These are phyloP conservation scores for Latrodectus geometricus DNA, from an alignment of 1,140 invertebrate genomes.

Conservation along the genomic window DNA sequence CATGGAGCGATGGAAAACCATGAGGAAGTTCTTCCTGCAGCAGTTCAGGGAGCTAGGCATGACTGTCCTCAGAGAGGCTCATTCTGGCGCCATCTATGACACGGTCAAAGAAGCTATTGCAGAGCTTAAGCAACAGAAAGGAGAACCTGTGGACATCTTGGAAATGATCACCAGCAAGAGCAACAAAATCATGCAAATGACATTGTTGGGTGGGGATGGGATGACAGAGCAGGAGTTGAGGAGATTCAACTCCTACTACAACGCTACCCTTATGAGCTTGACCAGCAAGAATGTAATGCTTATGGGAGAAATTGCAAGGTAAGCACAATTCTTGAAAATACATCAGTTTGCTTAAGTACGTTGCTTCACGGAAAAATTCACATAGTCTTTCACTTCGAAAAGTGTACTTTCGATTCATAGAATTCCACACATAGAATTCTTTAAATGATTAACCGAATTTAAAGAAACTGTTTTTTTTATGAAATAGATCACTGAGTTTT, in stretches of 20 bases:
- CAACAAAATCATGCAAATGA: neutral
- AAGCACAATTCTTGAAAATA: no score
- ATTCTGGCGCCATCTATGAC: neutral
- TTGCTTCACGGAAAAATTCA: no score
- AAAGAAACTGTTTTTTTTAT: no score
- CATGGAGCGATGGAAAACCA: neutral
- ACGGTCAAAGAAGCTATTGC: neutral
- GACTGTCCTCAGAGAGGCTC: neutral
- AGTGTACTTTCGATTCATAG: no score
- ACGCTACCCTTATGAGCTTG: neutral
- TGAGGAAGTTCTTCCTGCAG: neutral
- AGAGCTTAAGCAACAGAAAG: neutral
- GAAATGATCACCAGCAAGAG: neutral
- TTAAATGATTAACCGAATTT: no score
- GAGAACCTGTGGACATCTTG: neutral
- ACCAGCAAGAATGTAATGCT: no score
- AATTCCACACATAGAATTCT: no score
- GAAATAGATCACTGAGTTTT: no score
- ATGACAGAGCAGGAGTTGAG: neutral
- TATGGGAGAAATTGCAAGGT: no score
- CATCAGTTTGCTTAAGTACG: no score
- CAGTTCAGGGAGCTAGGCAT: neutral
- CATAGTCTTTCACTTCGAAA: no score
- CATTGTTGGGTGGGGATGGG: neutral
- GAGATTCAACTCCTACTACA: neutral